Evolutionary conservation across 2,113 vertebrate species (phyloP).

Genomic region (Verasper variegatus): DNA sequence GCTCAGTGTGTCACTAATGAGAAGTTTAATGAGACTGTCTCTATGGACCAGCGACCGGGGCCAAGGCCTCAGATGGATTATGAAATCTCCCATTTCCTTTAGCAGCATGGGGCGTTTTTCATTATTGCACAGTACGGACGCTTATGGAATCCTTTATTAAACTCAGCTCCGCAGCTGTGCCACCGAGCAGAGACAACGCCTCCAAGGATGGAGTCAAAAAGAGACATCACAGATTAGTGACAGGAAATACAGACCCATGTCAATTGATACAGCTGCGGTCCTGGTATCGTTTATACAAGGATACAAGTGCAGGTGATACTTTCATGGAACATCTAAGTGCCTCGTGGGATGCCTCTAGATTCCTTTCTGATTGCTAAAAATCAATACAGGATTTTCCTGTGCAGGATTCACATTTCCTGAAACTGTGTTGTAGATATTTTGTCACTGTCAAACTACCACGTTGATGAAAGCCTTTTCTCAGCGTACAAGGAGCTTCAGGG

Average conservation of each 20-base stretch:
- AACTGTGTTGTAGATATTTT: neutral
- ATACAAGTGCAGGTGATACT: neutral
- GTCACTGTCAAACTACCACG: neutral
- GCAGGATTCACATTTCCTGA: neutral
- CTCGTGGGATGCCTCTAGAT: neutral
- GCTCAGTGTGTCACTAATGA: conserved; percentile 81
- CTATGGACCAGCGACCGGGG: conserved; percentile 63
- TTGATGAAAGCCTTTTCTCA: conserved; percentile 12
- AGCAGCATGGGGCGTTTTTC: conserved; percentile 68
- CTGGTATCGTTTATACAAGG: neutral
- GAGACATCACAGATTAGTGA: conserved; percentile 41
- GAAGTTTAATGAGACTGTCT: conserved; percentile 78
- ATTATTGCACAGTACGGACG: conserved; percentile 63
- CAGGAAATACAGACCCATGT: conserved; percentile 41
- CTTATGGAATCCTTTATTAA: conserved; percentile 66
- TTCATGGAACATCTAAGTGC: neutral
- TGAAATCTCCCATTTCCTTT: conserved; percentile 78
- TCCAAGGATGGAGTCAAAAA: conserved; percentile 28
- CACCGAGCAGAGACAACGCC: conserved; percentile 27
- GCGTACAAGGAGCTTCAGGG: neutral
- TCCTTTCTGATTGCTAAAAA: neutral
- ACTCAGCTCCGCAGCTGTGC: conserved; percentile 51
- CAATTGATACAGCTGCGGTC: conserved; percentile 1
- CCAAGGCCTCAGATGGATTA: conserved; percentile 74
- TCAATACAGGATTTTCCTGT: neutral